Evolutionary conservation across 2,888 invertebrate genomes (phyloP).

Genomic region (Bursaphelenchus okinawaensis): DNA sequence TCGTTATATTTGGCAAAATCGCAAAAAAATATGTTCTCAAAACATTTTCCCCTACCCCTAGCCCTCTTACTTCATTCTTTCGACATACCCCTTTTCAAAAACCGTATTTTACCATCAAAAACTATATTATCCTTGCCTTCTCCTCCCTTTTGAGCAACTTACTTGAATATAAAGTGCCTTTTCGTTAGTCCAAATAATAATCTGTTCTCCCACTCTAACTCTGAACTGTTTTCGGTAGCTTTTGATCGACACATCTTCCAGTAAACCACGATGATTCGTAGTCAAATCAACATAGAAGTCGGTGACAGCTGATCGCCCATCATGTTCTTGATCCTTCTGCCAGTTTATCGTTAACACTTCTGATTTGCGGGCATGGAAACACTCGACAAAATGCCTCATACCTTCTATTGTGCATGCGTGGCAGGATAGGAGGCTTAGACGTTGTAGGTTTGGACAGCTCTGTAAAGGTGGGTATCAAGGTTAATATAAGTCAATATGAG

Average conservation of each 20-base stretch:
- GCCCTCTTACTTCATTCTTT: too few species aligned
- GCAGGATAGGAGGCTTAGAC: slow-evolving; percentile 12
- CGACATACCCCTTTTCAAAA: too few species aligned
- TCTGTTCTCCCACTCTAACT: slow-evolving; percentile 17
- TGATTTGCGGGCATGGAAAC: slow-evolving; percentile 18
- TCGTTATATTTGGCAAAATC: too few species aligned
- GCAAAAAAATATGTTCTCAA: too few species aligned
- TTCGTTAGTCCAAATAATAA: slow-evolving; percentile 20
- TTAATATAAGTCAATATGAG: neutral
- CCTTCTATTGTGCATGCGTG: slow-evolving; percentile 17
- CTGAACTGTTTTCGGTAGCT: slow-evolving; percentile 15
- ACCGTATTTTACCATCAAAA: too few species aligned
- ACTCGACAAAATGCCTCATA: slow-evolving; percentile 24
- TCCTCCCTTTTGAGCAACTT: neutral
- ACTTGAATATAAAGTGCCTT: slow-evolving; percentile 22
- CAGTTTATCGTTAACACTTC: slow-evolving; percentile 16
- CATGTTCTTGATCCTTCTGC: slow-evolving; percentile 11
- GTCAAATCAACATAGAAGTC: slow-evolving; percentile 19
- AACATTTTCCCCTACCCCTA: too few species aligned
- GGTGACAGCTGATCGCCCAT: neutral
- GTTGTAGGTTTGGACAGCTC: slow-evolving; percentile 9
- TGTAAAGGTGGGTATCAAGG: slow-evolving; percentile 6
- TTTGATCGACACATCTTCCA: slow-evolving; percentile 9
- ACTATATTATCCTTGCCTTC: neutral
- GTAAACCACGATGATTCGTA: slow-evolving; percentile 13